Conservation (phyloP, 2,113 vertebrate species). For the Porphyrio hochstetteri region DNA sequence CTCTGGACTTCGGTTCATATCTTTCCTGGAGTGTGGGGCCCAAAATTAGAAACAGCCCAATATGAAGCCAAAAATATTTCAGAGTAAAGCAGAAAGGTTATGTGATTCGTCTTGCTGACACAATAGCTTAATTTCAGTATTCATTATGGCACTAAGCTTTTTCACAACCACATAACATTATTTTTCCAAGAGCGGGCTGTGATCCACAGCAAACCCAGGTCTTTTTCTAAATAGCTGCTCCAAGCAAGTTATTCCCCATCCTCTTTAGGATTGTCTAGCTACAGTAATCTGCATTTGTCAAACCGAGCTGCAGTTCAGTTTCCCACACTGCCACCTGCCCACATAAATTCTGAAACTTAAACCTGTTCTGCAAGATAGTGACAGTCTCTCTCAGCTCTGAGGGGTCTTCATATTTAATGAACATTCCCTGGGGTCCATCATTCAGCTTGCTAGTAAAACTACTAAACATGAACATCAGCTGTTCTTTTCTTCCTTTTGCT, state of each 20-base stretch:
- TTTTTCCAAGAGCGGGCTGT: not conserved
- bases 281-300: not conserved
- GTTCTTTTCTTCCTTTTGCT: not conserved
- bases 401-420: not conserved
- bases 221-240: not conserved
- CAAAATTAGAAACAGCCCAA: not conserved
- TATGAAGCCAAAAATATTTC: constrained; percentile 6
- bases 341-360: not conserved
- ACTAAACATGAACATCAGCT: not conserved
- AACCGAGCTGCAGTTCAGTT: not conserved
- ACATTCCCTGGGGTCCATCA: not conserved
- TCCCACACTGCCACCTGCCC: not conserved
- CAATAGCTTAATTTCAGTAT: not conserved
- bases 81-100: not conserved
- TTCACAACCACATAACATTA: not conserved
- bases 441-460: not conserved
- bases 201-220: not conserved
- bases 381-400: not conserved
- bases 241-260: not conserved
- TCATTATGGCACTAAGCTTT: not conserved
- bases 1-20: not conserved
- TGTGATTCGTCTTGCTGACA: not conserved
- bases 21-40: not conserved
- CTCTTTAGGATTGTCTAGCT: not conserved
- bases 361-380: not conserved